phyloP scores from a whole-genome alignment of 2,888 invertebrate genomes.

The Phania funesta region DNA sequence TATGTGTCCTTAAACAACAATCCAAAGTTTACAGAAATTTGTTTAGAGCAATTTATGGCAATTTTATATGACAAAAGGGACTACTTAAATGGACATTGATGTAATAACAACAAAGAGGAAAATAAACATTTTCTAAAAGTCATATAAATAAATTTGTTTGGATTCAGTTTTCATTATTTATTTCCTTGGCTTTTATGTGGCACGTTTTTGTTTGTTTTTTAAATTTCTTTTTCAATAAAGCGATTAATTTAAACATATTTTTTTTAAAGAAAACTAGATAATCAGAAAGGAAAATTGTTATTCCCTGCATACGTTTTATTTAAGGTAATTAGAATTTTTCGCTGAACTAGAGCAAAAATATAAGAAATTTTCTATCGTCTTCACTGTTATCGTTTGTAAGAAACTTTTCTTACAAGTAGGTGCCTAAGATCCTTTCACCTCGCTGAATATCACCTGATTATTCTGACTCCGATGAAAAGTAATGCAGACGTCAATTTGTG shows the following conservation, averaged over 20 bases:
- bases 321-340: too few species aligned
- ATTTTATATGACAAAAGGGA: constrained; percentile 66
- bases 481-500: too few species aligned
- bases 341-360: too few species aligned
- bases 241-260: neutral
- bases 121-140: constrained; percentile 31
- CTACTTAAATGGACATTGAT: constrained; percentile 66
- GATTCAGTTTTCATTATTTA: neutral
- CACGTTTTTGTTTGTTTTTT: constrained; percentile 3
- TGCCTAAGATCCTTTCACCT: too few species aligned
- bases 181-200: neutral
- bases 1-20: constrained; percentile 13
- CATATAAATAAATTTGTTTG: constrained; percentile 45
- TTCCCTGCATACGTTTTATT: too few species aligned
- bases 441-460: too few species aligned
- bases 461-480: too few species aligned
- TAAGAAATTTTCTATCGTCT: too few species aligned
- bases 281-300: too few species aligned
- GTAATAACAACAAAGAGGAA: constrained; percentile 41
- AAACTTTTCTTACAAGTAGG: too few species aligned
- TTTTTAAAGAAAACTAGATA: too few species aligned
- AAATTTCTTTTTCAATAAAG: constrained; percentile 22
- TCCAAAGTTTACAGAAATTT: constrained; percentile 38
- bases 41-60: constrained; percentile 62
- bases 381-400: too few species aligned